A percentile compares a stretch with the other conserved stretches of the same genome.
Conservation (phyloP, 2,797 vertebrate species). For the Cygnus olor region DNA sequence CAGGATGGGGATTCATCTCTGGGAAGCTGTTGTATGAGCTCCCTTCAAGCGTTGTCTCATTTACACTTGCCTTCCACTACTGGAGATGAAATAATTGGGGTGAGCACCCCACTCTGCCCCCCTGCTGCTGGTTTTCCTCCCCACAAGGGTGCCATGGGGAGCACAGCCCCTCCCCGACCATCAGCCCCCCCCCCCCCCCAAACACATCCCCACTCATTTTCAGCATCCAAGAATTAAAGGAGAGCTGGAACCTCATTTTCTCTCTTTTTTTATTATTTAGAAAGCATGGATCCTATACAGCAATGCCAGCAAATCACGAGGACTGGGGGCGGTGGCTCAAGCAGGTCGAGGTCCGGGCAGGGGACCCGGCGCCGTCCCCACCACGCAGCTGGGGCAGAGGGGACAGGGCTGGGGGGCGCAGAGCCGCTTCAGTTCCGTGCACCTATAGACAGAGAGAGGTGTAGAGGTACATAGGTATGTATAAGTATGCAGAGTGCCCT, state of each 20-base stretch:
- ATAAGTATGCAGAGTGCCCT: background rate
- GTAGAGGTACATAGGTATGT: background rate
- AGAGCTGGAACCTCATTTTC: background rate
- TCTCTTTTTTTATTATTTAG: background rate
- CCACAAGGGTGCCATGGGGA: too few relatives aligned
- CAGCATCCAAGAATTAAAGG: background rate
- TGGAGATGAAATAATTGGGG: background rate
- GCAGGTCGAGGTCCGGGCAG: accelerated
- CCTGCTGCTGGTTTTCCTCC: background rate
- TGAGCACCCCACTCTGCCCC: background rate
- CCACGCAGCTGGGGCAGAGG: background rate
- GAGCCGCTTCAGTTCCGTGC: background rate
- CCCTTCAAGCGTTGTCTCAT: background rate
- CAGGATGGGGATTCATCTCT: background rate
- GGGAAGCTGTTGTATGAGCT: background rate
- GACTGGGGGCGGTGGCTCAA: background rate
- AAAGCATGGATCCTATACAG: background rate
- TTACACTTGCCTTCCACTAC: background rate
- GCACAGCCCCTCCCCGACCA: too few relatives aligned
- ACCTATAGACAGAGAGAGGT: background rate
- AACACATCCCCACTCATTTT: background rate
- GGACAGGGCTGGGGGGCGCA: background rate
- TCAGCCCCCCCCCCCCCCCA: too few relatives aligned
- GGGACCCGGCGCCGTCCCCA: background rate
- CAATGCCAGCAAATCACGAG: accelerated